Evolutionary conservation across 2,113 vertebrate genomes (phyloP).

Genomic region (Elgaria multicarinata): DNA sequence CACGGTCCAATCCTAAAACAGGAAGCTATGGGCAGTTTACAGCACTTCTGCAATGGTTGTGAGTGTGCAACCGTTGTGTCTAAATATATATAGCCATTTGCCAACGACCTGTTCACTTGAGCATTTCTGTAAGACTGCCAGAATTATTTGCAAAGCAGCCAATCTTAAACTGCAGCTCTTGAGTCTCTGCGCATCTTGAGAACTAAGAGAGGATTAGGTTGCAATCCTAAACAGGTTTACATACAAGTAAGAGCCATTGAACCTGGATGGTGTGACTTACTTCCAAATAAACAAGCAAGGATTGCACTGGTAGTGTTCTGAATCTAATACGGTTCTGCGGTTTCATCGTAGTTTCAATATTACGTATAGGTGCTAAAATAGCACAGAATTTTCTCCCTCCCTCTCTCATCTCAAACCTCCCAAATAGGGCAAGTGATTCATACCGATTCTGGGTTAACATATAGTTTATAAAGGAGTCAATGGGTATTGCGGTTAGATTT

Average conservation of each 20-base stretch:
- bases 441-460: neutral
- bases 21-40: neutral
- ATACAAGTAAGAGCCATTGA: neutral
- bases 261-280: neutral
- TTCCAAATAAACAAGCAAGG: neutral
- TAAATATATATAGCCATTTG: neutral
- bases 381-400: neutral
- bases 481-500: neutral
- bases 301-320: neutral
- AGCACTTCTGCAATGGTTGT: neutral
- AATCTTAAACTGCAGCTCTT: neutral
- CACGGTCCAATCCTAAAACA: neutral
- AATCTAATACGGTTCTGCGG: neutral
- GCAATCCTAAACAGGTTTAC: neutral
- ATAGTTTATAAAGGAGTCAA: neutral
- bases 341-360: neutral
- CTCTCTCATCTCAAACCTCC: neutral
- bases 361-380: neutral
- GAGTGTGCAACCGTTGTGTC: neutral
- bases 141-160: too few species aligned
- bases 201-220: neutral
- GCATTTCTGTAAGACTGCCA: neutral
- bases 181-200: neutral
- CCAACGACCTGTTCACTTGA: neutral
- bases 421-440: neutral